Conservation (phyloP, 2,797 vertebrate genomes). For the Enteromius afrohamiltoni region DNA sequence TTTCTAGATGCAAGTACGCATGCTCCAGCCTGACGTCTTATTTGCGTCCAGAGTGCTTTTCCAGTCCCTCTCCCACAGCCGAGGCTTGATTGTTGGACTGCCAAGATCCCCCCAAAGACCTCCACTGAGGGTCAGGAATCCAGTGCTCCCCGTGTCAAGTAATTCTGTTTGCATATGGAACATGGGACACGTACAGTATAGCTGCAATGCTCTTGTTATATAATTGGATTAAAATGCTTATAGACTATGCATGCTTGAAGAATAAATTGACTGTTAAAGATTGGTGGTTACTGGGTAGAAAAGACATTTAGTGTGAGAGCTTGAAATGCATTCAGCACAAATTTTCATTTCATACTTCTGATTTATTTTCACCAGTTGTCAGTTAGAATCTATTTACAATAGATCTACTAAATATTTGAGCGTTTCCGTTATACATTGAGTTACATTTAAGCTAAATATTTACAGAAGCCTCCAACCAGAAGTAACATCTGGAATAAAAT, state of each 20-base stretch:
- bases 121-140: constrained; percentile 17
- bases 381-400: background rate
- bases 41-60: constrained; percentile 9
- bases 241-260: background rate
- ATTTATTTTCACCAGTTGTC: constrained; percentile 3
- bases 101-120: constrained; percentile 10
- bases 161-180: constrained; percentile 19
- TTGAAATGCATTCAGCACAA: background rate
- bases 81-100: background rate
- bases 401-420: constrained; percentile 14
- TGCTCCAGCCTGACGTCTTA: background rate
- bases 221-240: background rate
- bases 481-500: background rate
- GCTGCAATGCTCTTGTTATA: background rate
- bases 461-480: background rate
- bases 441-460: constrained; percentile 5
- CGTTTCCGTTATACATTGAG: background rate
- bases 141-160: constrained; percentile 6
- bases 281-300: background rate
- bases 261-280: background rate
- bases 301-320: background rate
- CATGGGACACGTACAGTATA: constrained; percentile 10
- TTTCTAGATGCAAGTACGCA: constrained; percentile 5
- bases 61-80: constrained; percentile 28
- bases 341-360: background rate